phyloP scores from a whole-genome alignment of 2,113 vertebrate species.

The Ploceus nigricollis region DNA sequence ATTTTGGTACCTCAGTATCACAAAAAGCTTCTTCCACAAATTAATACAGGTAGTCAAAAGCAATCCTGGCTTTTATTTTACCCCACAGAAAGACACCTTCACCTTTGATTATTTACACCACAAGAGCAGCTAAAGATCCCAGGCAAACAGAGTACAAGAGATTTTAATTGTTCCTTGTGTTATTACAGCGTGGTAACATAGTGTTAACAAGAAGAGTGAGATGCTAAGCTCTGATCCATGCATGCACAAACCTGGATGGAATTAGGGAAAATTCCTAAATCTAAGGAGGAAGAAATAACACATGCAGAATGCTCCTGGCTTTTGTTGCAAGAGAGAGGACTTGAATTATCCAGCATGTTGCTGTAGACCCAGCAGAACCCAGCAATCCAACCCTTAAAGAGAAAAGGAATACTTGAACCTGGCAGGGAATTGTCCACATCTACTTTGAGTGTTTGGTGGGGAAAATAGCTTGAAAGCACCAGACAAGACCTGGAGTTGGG shows the following conservation, averaged over 20 bases:
- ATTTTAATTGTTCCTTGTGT: neutral
- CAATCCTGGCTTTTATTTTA: neutral
- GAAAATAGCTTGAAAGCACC: slow-evolving; percentile 52
- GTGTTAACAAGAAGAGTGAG: slow-evolving; percentile 9
- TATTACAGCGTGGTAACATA: neutral
- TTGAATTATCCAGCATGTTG: slow-evolving; percentile 15
- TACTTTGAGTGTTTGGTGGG: slow-evolving; percentile 57
- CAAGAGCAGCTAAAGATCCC: slow-evolving; percentile 3
- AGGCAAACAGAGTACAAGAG: neutral
- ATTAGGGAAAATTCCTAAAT: slow-evolving; percentile 7
- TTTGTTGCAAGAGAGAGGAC: neutral
- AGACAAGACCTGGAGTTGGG: slow-evolving; percentile 64
- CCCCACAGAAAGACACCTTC: neutral
- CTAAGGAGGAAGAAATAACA: neutral
- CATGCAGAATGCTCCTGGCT: slow-evolving; percentile 39
- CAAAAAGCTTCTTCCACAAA: neutral
- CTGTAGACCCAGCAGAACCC: slow-evolving; percentile 60
- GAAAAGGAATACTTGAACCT: slow-evolving; percentile 64
- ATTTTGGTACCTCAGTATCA: neutral
- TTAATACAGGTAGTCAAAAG: neutral
- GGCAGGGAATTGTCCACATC: slow-evolving; percentile 51
- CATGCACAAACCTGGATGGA: slow-evolving; percentile 30
- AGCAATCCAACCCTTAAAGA: slow-evolving; percentile 59
- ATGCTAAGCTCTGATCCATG: slow-evolving; percentile 17
- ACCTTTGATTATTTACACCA: slow-evolving; percentile 19